Conservation (phyloP, 23 tunicate genomes). For the Clavelina lepadiformis region DNA sequence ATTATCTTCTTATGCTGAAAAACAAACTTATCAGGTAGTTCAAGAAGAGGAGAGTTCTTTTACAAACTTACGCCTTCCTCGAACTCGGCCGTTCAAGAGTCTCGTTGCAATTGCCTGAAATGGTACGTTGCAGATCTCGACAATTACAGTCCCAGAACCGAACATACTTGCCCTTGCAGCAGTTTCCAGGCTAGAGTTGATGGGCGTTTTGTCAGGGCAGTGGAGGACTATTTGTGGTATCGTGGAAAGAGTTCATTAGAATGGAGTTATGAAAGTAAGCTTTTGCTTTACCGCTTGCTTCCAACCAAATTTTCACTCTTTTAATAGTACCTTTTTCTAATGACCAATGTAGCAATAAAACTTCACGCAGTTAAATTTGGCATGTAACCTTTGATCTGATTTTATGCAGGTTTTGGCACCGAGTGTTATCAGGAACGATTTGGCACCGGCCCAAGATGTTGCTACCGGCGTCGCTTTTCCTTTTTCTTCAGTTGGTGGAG, state of each 20-base stretch:
- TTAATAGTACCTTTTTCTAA: no score
- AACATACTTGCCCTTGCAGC: conserved; percentile 34
- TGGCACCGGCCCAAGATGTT: conserved; percentile 20
- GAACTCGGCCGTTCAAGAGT: not conserved
- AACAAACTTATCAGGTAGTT: no score
- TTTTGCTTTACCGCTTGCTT: no score
- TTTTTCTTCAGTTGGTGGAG: conserved; percentile 19
- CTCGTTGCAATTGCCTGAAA: conserved; percentile 32
- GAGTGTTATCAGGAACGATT: conserved; percentile 11
- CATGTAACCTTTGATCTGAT: no score
- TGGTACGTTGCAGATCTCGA: conserved; percentile 31
- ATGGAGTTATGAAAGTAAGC: no score
- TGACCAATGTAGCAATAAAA: no score
- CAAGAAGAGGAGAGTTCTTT: conserved; percentile 25
- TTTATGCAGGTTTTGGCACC: not conserved
- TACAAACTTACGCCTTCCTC: conserved; percentile 21
- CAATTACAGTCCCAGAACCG: not conserved
- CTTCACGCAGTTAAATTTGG: no score
- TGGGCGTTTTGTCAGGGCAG: not conserved
- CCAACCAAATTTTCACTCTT: no score
- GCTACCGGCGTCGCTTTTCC: not conserved
- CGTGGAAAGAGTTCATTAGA: no score
- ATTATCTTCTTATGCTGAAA: no score
- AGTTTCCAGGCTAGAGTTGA: conserved; percentile 19
- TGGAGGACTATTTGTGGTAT: no score